These are phyloP conservation scores for Leucania comma DNA, from an alignment of 2,888 invertebrate genomes.

Conservation along the genomic window DNA sequence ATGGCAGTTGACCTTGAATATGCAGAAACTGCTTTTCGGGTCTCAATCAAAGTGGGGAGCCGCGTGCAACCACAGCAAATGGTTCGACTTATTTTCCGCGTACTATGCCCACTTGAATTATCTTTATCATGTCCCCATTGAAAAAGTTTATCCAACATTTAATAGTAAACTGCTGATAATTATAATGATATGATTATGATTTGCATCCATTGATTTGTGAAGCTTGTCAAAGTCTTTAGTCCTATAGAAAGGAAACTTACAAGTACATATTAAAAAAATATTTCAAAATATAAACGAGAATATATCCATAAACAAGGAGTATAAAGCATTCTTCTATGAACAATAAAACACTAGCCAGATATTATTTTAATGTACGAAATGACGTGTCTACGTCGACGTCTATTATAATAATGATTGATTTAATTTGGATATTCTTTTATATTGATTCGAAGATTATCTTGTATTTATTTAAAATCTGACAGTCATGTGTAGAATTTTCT, in stretches of 20 bases:
- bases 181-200: neutral
- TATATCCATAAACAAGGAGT: too few species aligned
- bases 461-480: constrained; percentile 8
- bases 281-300: neutral
- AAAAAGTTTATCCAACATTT: neutral
- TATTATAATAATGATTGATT: constrained; percentile 23
- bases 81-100: too few species aligned
- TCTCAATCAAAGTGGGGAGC: too few species aligned
- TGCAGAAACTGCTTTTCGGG: too few species aligned
- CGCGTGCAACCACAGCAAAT: too few species aligned
- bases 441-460: constrained; percentile 13
- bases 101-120: too few species aligned
- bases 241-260: too few species aligned
- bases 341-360: neutral
- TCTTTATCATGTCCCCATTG: neutral
- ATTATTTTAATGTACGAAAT: neutral
- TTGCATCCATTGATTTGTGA: neutral
- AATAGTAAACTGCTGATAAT: neutral
- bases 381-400: too few species aligned
- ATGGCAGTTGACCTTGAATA: too few species aligned
- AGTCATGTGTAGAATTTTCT: neutral
- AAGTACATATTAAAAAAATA: too few species aligned
- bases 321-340: too few species aligned
- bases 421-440: neutral
- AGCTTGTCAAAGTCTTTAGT: neutral